Conservation (phyloP, 2,888 invertebrate species). For the Rhamnusium bicolor region DNA sequence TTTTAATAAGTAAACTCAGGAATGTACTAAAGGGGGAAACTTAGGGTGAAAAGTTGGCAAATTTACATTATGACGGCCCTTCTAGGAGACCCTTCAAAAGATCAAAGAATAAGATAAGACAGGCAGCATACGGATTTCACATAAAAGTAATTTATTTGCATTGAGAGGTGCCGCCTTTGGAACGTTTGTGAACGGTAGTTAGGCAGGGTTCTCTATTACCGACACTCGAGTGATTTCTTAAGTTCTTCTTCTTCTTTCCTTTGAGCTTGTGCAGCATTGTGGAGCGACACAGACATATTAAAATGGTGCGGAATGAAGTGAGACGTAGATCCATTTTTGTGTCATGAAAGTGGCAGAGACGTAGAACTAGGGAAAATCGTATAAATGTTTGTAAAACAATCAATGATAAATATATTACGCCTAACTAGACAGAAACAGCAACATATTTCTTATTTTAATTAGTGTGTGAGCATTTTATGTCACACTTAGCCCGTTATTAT, state of each 20-base stretch:
- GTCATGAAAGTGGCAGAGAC: not conserved
- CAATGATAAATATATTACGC: too few relatives aligned
- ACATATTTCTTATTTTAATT: too few relatives aligned
- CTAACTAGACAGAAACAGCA: too few relatives aligned
- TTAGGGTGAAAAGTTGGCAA: conserved; percentile 32
- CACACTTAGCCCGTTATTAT: too few relatives aligned
- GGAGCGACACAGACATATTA: conserved; percentile 17
- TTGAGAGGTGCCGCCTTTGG: conserved; percentile 55
- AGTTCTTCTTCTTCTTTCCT: conserved; percentile 44
- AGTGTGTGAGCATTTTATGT: too few relatives aligned
- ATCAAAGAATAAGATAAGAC: conserved; percentile 61
- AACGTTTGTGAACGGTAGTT: conserved; percentile 48
- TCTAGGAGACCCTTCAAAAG: conserved; percentile 37
- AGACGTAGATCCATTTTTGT: conserved; percentile 45
- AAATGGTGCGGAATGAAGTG: conserved; percentile 51
- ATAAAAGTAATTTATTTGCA: conserved; percentile 61
- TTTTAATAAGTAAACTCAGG: conserved; percentile 41
- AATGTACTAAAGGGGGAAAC: not conserved
- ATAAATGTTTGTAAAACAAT: not conserved
- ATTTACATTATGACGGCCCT: conserved; percentile 34
- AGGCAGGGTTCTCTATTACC: conserved; percentile 56
- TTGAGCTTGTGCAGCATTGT: conserved; percentile 37
- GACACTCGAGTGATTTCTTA: conserved; percentile 55
- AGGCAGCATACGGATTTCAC: conserved; percentile 56
- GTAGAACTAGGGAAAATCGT: not conserved